phyloP scores from a whole-genome alignment of 1,140 invertebrate species.

The Drosophila setifemur region DNA sequence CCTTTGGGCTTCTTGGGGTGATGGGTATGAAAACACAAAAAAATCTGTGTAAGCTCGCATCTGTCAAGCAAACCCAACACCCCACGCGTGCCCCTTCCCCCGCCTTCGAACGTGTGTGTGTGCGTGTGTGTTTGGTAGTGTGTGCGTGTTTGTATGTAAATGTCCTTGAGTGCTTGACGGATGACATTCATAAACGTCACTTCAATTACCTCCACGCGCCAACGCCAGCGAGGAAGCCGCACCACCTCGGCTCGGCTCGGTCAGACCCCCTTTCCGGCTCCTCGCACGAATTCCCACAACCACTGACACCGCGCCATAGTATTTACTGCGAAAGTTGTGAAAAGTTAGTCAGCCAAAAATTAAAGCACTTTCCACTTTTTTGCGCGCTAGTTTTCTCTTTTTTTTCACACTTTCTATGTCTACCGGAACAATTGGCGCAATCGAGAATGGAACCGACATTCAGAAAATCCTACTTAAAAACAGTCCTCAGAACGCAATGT shows the following conservation, averaged over 20 bases:
- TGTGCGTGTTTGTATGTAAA: conserved; percentile 74
- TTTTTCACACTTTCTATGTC: conserved; percentile 18
- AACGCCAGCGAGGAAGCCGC: conserved; percentile 52
- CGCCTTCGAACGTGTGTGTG: background rate
- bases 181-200: conserved; percentile 80
- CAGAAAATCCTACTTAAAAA: no score
- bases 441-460: no score
- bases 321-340: conserved; percentile 66
- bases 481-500: no score
- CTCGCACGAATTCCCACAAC: no score
- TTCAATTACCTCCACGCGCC: conserved; percentile 79
- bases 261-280: no score
- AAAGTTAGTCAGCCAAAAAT: conserved; percentile 67
- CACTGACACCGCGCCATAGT: no score
- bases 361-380: conserved; percentile 48
- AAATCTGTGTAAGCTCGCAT: conserved; percentile 76
- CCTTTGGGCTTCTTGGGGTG: background rate
- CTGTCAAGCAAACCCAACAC: conserved; percentile 68
- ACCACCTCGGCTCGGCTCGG: no score
- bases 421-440: no score
- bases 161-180: conserved; percentile 83
- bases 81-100: conserved; percentile 40
- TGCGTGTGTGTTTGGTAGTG: conserved; percentile 13
- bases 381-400: conserved; percentile 7
- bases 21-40: conserved; percentile 43